Conservation (phyloP, 1,140 invertebrate genomes). For the Callitettix versicolor region DNA sequence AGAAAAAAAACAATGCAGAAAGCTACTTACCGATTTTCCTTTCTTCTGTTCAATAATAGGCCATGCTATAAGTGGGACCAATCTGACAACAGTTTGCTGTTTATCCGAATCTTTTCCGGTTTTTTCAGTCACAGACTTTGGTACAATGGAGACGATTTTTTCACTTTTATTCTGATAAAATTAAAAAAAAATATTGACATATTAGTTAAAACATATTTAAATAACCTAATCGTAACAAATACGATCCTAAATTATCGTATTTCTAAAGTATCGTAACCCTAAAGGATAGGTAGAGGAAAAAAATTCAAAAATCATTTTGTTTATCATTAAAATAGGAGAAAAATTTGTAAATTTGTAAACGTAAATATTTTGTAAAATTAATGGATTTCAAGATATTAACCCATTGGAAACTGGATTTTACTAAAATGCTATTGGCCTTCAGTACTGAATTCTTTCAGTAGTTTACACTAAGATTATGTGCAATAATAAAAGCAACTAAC, state of each 20-base stretch:
- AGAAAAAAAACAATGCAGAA: not conserved
- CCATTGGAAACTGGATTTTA: too few relatives aligned
- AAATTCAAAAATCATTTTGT: not conserved
- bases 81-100: constrained; percentile 11
- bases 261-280: too few relatives aligned
- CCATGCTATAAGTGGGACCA: constrained; percentile 19
- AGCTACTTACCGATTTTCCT: not conserved
- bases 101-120: not conserved
- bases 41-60: constrained; percentile 6
- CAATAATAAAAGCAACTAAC: too few relatives aligned
- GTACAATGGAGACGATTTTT: not conserved
- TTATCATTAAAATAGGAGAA: not conserved
- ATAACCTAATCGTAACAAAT: not conserved
- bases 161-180: not conserved
- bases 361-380: too few relatives aligned
- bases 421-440: too few relatives aligned
- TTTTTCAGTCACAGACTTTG: not conserved
- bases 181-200: not conserved
- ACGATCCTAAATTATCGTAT: not conserved
- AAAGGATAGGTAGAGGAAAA: too few relatives aligned
- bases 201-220: not conserved
- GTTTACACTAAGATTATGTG: too few relatives aligned
- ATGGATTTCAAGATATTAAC: too few relatives aligned
- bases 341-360: too few relatives aligned
- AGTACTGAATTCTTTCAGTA: too few relatives aligned